Conservation (phyloP, 2,113 vertebrate genomes). For the Austrofundulus limnaeus region DNA sequence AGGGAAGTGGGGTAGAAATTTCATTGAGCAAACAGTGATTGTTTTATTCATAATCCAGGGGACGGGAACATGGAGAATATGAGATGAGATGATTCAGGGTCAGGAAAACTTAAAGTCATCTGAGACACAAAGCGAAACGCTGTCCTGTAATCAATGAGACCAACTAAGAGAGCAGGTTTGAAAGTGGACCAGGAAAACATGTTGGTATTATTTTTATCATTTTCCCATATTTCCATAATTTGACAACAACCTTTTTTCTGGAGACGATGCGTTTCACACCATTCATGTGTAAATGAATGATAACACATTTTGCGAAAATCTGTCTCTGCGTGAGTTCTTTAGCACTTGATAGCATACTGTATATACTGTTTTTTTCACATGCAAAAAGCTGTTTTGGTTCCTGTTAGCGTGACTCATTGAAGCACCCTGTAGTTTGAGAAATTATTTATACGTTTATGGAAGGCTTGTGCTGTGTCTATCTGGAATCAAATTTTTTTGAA, state of each 20-base stretch:
- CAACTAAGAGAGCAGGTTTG: constrained; percentile 30
- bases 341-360: constrained; percentile 24
- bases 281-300: constrained; percentile 40
- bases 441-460: background rate
- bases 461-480: background rate
- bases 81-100: constrained; percentile 55
- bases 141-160: constrained; percentile 31
- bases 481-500: background rate
- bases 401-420: constrained; percentile 1
- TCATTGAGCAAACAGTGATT: constrained; percentile 74
- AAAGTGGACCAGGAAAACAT: constrained; percentile 20
- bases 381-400: constrained; percentile 10
- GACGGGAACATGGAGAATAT: constrained; percentile 55
- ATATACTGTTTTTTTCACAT: background rate
- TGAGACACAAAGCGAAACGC: constrained; percentile 33
- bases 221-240: constrained; percentile 14
- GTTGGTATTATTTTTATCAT: constrained; percentile 24
- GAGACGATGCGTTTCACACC: constrained; percentile 32
- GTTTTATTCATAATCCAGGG: constrained; percentile 75
- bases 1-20: constrained; percentile 73
- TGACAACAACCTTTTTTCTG: constrained; percentile 24
- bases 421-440: constrained; percentile 21
- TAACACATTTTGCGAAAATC: constrained; percentile 39
- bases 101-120: constrained; percentile 25
- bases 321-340: constrained; percentile 35